Evolutionary conservation across 2,113 vertebrate genomes (phyloP), one percentile per base, ranked within the genome.

Genomic region (Oreochromis aureus): DNA sequence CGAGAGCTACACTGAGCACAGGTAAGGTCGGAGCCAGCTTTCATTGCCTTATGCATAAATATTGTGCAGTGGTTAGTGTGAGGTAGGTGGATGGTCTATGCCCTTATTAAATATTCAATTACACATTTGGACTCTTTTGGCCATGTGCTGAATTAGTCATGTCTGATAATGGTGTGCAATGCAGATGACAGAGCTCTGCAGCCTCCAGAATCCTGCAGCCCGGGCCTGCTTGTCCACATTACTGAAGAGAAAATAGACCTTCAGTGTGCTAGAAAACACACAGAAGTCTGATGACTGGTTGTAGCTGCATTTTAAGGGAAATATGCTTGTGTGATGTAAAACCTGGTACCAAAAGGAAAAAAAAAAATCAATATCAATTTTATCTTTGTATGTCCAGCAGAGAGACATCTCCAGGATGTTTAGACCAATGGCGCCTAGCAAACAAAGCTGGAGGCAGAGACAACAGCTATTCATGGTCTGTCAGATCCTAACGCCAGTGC

Each of bases 121-220:
- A 84, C 84, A 90, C 92, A 92, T 95, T 94, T 90, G 92, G 90
- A 92, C 88, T 91, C 86, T 90, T 93, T 91, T 93, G 90, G 92
- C 92, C 93, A 92, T 80, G 87, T 93, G 86, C 88, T 95, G 94
- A 95, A 95, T 94, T 93, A 95, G 93, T 94, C 91, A 94, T 94
- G 91, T 91, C 71, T 93, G 93, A 90, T 92, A 94, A 94, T 94
- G 90, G 91, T 90, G 89, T 89, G 87, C 87, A 84, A 82, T 81
- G 92, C 91, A 87, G 90, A 94, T 88, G 91, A 91, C 92, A 76
- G 85, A 55, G 18, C 80, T 54, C 69, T 71, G 84, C 76, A 86
- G 85, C 87, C 89, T 84, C 82, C 83, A 86, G 84, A 81, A 84
- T 22, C 87, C 85, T 9, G 71, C 69, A 81, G 63, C 51, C 19